Evolutionary conservation across 2,888 invertebrate genomes (phyloP), one percentile per base, ranked within the genome.

Genomic region (Netelia virgata): DNA sequence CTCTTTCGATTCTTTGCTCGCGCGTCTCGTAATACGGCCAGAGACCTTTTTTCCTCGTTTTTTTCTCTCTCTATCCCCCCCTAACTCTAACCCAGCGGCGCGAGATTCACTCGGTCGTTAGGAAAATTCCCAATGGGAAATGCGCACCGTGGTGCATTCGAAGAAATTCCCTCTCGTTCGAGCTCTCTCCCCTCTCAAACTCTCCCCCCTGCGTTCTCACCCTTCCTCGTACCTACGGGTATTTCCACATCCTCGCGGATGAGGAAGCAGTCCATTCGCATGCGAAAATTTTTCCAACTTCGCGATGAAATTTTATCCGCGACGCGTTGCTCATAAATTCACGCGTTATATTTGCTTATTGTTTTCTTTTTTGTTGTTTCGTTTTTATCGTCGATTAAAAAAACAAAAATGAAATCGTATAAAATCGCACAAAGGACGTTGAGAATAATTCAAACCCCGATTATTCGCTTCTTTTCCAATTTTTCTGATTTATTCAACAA

Each of bases 81-180:
- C 47, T n/a, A n/a, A n/a, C n/a, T n/a, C 41, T 69, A 36, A 36
- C 36, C 16, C 18, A 57, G 5, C 16, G 8, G 59, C 41, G 23
- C 23, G 61, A 69, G 69, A 36, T 61, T 63, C 68, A 78, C 73
- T 74, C 61, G 73, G 63, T 83, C 82, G 82, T 83, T 83, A 78
- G 69, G 73, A 74, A 73, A 83, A 78, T 70, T 78, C 78, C 74
- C 73, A 10, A 47, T 36, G 43, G 74, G 41, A 78, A 70, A 64
- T 74, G 69, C 61, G 61, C 73, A 50, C 16, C 61, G 18, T 43
- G 23, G 16, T 73, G 61, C 66, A 69, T 68, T 78, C 68, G 41
- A n/a, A 70, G 69, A 55, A 75, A 75, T 75, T 63, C 55, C 55
- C 61, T 55, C 47, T 64, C 28, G 18, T 14, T 18, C 57, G 57